A percentile compares a stretch with the other conserved stretches of the same genome.
Conservation (phyloP, 2,888 invertebrate species). For the Phyllotreta striolata region DNA sequence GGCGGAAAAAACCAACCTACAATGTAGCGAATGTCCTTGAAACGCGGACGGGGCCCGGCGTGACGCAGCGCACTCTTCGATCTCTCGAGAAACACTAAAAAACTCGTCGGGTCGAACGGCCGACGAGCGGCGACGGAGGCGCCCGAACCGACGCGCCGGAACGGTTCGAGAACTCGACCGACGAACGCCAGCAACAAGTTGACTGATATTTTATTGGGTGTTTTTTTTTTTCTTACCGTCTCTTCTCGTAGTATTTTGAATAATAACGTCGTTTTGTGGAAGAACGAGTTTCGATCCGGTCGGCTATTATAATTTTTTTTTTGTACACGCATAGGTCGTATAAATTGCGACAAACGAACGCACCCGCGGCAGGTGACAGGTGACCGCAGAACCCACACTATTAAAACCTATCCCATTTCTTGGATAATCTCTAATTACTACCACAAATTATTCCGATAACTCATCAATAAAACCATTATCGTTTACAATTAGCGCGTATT, state of each 20-base stretch:
- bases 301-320: constrained; percentile 28
- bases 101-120: neutral
- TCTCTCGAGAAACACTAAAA: constrained; percentile 3
- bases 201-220: constrained; percentile 44
- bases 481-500: no score
- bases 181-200: constrained; percentile 45
- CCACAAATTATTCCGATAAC: no score
- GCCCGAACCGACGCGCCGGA: constrained; percentile 18
- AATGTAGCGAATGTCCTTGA: constrained; percentile 38
- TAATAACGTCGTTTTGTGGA: constrained; percentile 42
- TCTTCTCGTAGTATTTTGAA: constrained; percentile 40
- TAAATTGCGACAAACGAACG: no score
- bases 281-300: constrained; percentile 39
- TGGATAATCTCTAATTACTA: no score
- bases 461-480: no score
- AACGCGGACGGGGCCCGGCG: constrained; percentile 32
- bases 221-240: constrained; percentile 31
- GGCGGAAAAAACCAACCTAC: no score
- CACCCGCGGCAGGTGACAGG: no score
- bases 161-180: constrained; percentile 29
- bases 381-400: no score
- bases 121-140: constrained; percentile 20
- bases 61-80: neutral
- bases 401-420: no score
- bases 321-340: no score